phyloP scores from a whole-genome alignment of 2,797 vertebrate species.

The Sebastes goodei region DNA sequence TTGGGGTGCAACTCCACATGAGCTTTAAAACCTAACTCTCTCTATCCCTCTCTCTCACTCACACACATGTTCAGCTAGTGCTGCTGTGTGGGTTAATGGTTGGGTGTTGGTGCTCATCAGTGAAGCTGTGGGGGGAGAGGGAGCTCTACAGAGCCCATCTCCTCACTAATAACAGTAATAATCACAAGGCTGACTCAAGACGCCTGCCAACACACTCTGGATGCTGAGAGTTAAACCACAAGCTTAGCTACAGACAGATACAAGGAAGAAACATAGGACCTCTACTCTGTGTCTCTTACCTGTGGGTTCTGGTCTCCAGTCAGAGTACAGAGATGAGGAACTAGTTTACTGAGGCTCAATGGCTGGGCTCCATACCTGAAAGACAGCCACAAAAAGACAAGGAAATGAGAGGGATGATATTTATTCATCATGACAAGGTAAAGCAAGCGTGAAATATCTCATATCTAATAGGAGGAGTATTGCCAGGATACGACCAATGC shows the following conservation, averaged over 20 bases:
- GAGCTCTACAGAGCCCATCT: conserved; percentile 35
- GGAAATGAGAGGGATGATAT: neutral
- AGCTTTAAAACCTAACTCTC: conserved; percentile 46
- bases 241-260: conserved; percentile 3
- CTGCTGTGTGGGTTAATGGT: conserved; percentile 48
- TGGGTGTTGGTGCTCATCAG: conserved; percentile 39
- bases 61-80: neutral
- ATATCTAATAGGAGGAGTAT: neutral
- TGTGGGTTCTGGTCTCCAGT: conserved; percentile 95
- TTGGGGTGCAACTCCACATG: conserved; percentile 64
- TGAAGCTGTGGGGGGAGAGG: conserved; percentile 1
- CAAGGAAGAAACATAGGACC: neutral
- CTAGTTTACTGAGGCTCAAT: conserved; percentile 92
- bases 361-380: conserved; percentile 88
- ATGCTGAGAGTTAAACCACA: conserved; percentile 34
- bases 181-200: conserved; percentile 43
- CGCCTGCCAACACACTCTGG: conserved; percentile 19
- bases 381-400: neutral
- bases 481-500: no score
- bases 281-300: conserved; percentile 76
- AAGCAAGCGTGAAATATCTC: neutral
- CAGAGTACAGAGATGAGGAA: conserved; percentile 90
- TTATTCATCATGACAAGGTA: neutral
- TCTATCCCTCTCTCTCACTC: neutral
- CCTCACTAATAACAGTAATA: conserved; percentile 71